Base-by-base conservation (phyloP, 30 jellyfish, hydroid and myxozoan species). In the Nemopilema nomurai region DNA sequence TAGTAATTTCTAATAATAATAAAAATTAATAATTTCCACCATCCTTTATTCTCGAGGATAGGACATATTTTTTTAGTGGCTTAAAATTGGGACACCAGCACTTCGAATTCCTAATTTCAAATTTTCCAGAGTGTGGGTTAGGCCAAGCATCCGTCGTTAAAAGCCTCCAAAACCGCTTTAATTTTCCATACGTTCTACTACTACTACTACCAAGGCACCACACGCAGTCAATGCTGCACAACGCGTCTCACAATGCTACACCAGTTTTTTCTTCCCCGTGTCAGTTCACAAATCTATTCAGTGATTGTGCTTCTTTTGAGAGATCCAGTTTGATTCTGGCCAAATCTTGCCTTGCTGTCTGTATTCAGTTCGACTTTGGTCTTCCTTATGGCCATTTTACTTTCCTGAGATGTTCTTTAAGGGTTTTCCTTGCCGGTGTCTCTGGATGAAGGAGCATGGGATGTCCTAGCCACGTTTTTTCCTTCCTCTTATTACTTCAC, bases 391-490 rank as follows among this genome's bases (percentile, higher is more conserved):
- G 89, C 80, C 51, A 50, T 79, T 62, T 79, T 41, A 79, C 89
- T 64, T 79, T 79, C 72, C 89, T 79, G 70, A 62, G 49, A 66
- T 67, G 30, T 64, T 65, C 71, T 79, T 65, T 33, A 79, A 79
- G 81, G 69, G 80, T 25, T 79, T 79, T 79, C 53, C 80, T 62
- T 79, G 89, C 89, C 27, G 81, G 89, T 65, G 89, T 79, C 63
- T 79, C 89, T 49, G 89, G 81, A 79, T 79, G 89, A 81, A 66
- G 31, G 71, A 81, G 80, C 89, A 79, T 66, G 72, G 63, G 80
- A 79, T 67, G 81, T 64, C 81, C 81, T 79, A 79, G 80, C 89
- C 89, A 79, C 49, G 80, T 64, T 79, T 62, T 64, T 51, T 67
- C 89, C 8, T 79, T 66, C 49, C 81, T 21, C 89, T 79, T 79